Conservation (phyloP, 2,113 vertebrate species). For the Zosterops borbonicus region DNA sequence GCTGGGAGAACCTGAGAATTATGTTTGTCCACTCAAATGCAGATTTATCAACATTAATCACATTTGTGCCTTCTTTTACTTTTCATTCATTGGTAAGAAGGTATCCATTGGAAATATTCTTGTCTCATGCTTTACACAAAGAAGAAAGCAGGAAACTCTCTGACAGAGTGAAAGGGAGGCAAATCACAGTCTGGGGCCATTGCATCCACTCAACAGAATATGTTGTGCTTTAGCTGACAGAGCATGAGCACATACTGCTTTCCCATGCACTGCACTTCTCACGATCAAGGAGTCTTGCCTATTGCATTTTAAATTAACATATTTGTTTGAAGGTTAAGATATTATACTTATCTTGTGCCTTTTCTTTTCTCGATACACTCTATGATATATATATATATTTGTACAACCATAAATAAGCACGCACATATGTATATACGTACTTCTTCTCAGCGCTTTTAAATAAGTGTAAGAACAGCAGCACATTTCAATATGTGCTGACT, state of each 20-base stretch:
- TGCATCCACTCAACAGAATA: not conserved
- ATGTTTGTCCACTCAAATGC: not conserved
- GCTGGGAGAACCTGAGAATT: not conserved
- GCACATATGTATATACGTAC: rapidly evolving
- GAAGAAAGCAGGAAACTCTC: not conserved
- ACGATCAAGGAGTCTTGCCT: not conserved
- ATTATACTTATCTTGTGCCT: not conserved
- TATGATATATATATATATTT: not conserved
- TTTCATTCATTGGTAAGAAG: not conserved
- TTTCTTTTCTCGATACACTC: not conserved
- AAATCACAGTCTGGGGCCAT: not conserved
- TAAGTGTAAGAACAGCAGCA: not conserved
- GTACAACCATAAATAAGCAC: not conserved
- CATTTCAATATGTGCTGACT: not conserved
- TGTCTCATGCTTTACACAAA: not conserved
- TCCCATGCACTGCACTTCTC: not conserved
- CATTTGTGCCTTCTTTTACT: not conserved
- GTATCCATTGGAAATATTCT: not conserved
- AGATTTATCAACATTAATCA: not conserved
- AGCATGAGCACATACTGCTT: not conserved
- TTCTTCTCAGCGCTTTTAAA: not conserved
- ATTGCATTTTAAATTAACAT: not conserved
- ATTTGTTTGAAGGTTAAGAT: not conserved
- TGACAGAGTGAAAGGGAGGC: not conserved
- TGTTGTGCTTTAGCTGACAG: not conserved